Base-by-base conservation (phyloP, 2,113 vertebrate species). In the Ceratotherium simum region DNA sequence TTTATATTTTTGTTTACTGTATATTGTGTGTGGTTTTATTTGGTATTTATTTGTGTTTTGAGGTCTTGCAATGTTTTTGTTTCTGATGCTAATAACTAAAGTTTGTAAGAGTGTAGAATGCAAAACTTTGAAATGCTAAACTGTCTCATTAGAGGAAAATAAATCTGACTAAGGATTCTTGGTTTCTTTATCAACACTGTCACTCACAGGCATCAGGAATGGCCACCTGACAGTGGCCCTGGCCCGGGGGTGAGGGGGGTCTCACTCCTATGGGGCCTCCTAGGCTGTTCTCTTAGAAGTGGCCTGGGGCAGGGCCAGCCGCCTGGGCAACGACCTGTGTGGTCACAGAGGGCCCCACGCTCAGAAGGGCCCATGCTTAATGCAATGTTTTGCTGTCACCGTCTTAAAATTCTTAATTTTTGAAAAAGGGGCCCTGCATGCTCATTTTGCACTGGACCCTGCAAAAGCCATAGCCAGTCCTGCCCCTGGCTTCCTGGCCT, bases 21-120 rank as follows among this genome's bases (percentile, higher is more conserved):
- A 98, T 98, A 98, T 98, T 92, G 97, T 98, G 98, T 99, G 96
- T 96, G 97, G 94, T 98, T 98, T 98, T 98, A 98, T 98, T 98
- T 98, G 98, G 98, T 99, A 99, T 99, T 99, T 99, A 99, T 99
- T 99, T 99, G 98, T 99, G 98, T 99, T 99, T 98, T 98, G 98
- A 99, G 99, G 99, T 99, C 99, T 99, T 99, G 99, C 98, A 70
- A 98, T 98, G 98, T 99, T 98, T 99, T 98, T 98, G 98, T 99
- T 98, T 96, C 98, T 95, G 98, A 99, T 98, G 99, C 98, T 99
- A 98, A 98, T 98, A 98, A 99, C 98, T 98, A 91, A 98, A 98
- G 98, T 98, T 98, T 98, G 96, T 99, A 98, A 98, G 98, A 98
- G 90, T 98, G 97, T 98, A 99, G 98, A 99, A 99, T 99, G 98